Base-by-base conservation (phyloP, 1,140 invertebrate genomes). In the Zaprionus ornatus region DNA sequence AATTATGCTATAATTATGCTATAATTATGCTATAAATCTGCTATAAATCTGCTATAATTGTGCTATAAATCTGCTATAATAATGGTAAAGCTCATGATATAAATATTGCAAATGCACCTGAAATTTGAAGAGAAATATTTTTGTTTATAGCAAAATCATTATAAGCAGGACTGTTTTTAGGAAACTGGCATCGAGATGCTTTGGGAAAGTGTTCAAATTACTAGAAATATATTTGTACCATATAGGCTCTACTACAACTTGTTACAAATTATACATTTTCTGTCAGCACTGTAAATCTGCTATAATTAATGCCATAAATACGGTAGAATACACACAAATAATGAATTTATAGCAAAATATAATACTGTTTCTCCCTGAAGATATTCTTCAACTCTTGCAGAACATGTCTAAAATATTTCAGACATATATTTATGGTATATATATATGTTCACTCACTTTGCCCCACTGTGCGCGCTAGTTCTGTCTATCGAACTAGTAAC, bases 391-490 rank as follows among this genome's bases (percentile, higher is more conserved):
- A 3, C 1, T 3, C 3, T 10, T 10, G 29, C 1, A 10, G 10
- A 29, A 10, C 27, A 29, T 29, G 9, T 29, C 9, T 10, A 10
- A 29, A 29, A 29, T 29, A 3, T 32, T 32, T 10, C 9, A n/a
- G n/a, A n/a, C n/a, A n/a, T n/a, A n/a, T n/a, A n/a, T n/a, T n/a
- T n/a, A n/a, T n/a, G n/a, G n/a, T n/a, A n/a, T n/a, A 32, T 32
- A 32, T 3, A 32, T 10, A 27, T 32, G 3, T 32, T 32, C 29
- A 32, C 0, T 32, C 3, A 32, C 2, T 32, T 32, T 32, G 29
- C 9, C 9, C 40, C 75, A 77, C 71, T 27, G 70, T 77, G 75
- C 74, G 21, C 23, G 37, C 74, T 61, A 65, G 61, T 52, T 21
- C 9, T 23, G 21, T 17, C 19, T 13, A 52, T 13, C 21, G n/a